Evolutionary conservation across 2,113 vertebrate species (phyloP).

Genomic region (Saccopteryx bilineata): DNA sequence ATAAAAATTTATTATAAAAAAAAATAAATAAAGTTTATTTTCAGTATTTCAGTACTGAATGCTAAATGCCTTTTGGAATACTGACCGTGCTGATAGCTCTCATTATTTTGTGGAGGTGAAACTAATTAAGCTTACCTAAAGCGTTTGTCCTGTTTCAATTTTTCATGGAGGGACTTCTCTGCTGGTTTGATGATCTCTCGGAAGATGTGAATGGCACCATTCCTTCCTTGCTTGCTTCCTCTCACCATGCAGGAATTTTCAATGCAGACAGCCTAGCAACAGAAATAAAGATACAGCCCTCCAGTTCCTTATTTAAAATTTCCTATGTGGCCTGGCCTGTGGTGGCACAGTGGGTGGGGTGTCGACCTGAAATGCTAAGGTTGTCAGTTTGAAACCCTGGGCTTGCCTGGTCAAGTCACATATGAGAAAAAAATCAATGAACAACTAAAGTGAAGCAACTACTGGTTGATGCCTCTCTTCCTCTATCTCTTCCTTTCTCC

Average conservation of each 20-base stretch:
- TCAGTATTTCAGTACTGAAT: background rate
- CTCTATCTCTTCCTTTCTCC: too few relatives aligned
- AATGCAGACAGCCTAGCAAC: conserved; percentile 94
- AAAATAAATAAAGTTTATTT: conserved; percentile 49
- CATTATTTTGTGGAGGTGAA: background rate
- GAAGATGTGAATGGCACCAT: conserved; percentile 96
- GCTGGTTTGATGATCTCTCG: conserved; percentile 93
- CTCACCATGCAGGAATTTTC: conserved; percentile 97
- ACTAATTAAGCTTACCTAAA: conserved; percentile 91
- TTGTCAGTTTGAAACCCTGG: too few relatives aligned
- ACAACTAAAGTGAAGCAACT: too few relatives aligned
- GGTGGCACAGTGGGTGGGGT: too few relatives aligned
- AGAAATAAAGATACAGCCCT: conserved; percentile 60
- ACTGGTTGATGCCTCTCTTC: too few relatives aligned
- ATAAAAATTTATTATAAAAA: too few relatives aligned
- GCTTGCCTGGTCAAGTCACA: too few relatives aligned
- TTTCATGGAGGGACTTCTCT: conserved; percentile 91
- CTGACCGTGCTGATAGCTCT: background rate
- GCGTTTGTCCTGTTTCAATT: conserved; percentile 91
- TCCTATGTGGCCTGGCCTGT: too few relatives aligned
- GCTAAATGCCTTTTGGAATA: background rate
- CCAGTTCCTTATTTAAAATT: background rate
- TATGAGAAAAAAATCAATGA: too few relatives aligned
- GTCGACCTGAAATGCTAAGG: too few relatives aligned
- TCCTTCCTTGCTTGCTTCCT: conserved; percentile 97